These are phyloP conservation scores for Aptenodytes forsteri DNA, from an alignment of 2,113 vertebrate species.

Conservation along the genomic window DNA sequence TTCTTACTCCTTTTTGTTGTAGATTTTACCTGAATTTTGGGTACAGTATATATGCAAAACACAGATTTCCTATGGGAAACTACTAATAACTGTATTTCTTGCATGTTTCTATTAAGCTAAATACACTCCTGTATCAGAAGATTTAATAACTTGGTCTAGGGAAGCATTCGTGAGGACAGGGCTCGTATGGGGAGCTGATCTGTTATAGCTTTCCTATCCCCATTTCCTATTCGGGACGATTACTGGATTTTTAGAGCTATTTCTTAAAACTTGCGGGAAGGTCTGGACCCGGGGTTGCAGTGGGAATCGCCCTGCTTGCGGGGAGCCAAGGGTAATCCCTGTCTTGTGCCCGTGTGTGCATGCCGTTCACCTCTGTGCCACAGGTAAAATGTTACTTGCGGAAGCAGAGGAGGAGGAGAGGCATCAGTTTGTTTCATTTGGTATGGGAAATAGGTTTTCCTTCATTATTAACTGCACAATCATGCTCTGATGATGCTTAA, in stretches of 20 bases:
- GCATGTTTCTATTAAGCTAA: background rate
- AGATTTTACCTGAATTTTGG: background rate
- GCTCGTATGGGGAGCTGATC: fast-evolving
- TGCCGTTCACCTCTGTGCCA: background rate
- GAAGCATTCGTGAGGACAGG: background rate
- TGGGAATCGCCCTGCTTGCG: background rate
- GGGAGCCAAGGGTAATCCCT: background rate
- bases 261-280: background rate
- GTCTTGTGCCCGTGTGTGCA: background rate
- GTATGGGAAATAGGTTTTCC: background rate
- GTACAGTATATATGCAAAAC: background rate
- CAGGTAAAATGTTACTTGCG: background rate
- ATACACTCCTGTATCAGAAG: fast-evolving
- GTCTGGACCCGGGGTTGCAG: background rate
- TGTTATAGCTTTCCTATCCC: background rate
- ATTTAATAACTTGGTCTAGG: background rate
- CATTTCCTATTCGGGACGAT: fast-evolving
- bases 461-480: background rate
- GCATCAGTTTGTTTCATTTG: background rate
- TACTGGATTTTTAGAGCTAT: background rate
- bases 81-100: background rate
- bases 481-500: background rate
- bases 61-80: background rate
- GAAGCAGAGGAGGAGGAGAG: background rate
- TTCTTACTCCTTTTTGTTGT: background rate